phyloP scores from a whole-genome alignment of 2,797 vertebrate genomes.

The Centroberyx gerrardi region DNA sequence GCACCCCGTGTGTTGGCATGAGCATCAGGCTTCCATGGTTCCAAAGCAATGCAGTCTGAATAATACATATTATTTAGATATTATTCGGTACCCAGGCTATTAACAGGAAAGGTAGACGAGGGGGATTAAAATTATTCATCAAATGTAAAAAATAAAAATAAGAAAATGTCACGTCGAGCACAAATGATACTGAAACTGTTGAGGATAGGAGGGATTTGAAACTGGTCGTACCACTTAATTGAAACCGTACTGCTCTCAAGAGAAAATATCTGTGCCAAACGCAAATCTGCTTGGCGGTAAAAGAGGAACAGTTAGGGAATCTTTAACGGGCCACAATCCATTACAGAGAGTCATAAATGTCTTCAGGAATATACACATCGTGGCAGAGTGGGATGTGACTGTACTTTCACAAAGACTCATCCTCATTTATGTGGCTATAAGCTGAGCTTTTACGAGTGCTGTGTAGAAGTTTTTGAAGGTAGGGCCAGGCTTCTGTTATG shows the following conservation, averaged over 20 bases:
- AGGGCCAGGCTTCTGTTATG: slow-evolving; percentile 27
- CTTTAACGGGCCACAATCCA: slow-evolving; percentile 79
- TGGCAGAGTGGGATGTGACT: slow-evolving; percentile 65
- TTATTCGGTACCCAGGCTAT: slow-evolving; percentile 48
- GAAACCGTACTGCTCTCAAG: slow-evolving; percentile 75
- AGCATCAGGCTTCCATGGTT: slow-evolving; percentile 23
- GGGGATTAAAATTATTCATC: slow-evolving; percentile 50
- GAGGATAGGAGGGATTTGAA: slow-evolving; percentile 65
- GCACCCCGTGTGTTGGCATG: not conserved
- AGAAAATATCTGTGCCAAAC: slow-evolving; percentile 69
- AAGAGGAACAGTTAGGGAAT: slow-evolving; percentile 76
- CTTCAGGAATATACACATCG: slow-evolving; percentile 75
- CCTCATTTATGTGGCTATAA: slow-evolving; percentile 72
- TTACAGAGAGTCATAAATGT: slow-evolving; percentile 80
- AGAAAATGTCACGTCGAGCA: slow-evolving; percentile 47
- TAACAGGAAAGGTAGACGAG: slow-evolving; percentile 36
- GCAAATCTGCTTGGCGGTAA: slow-evolving; percentile 75
- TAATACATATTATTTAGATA: slow-evolving; percentile 29
- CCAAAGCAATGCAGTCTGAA: slow-evolving; percentile 44
- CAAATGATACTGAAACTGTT: slow-evolving; percentile 62
- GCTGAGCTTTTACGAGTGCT: slow-evolving; percentile 68
- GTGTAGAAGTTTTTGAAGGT: slow-evolving; percentile 68
- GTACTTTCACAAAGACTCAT: slow-evolving; percentile 64
- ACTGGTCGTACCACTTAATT: slow-evolving; percentile 72
- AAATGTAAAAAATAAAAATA: slow-evolving; percentile 62